These are phyloP conservation scores for Morinoia aosen DNA, from an alignment of 2,888 invertebrate genomes.

Conservation along the genomic window DNA sequence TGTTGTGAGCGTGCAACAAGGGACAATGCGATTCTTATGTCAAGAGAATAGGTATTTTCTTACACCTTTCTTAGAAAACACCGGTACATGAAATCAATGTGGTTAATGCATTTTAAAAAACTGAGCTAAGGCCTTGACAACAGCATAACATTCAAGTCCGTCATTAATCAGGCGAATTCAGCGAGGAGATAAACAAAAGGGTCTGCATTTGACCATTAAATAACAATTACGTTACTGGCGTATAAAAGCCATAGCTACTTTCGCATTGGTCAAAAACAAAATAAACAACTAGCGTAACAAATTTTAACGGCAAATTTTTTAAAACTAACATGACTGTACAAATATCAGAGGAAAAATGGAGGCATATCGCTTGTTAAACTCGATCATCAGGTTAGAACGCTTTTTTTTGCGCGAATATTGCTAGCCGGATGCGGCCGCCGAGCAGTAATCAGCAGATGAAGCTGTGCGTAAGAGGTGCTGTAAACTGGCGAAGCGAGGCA, in stretches of 20 bases:
- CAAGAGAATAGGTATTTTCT: not conserved
- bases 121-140: too few relatives aligned
- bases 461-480: not conserved
- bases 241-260: too few relatives aligned
- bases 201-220: too few relatives aligned
- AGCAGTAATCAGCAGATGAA: not conserved
- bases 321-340: too few relatives aligned
- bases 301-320: not conserved
- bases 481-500: not conserved
- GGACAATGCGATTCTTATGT: not conserved
- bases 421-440: not conserved
- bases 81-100: not conserved
- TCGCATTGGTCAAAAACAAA: too few relatives aligned
- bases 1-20: not conserved
- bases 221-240: too few relatives aligned
- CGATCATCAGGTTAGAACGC: not conserved
- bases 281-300: not conserved
- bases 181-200: too few relatives aligned
- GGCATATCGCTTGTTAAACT: not conserved
- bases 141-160: too few relatives aligned
- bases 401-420: not conserved
- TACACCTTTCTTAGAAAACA: not conserved
- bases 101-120: not conserved
- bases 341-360: not conserved
- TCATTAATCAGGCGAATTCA: too few relatives aligned